phyloP scores from a whole-genome alignment of 2,113 vertebrate species.

The Himantopus leucocephalus region DNA sequence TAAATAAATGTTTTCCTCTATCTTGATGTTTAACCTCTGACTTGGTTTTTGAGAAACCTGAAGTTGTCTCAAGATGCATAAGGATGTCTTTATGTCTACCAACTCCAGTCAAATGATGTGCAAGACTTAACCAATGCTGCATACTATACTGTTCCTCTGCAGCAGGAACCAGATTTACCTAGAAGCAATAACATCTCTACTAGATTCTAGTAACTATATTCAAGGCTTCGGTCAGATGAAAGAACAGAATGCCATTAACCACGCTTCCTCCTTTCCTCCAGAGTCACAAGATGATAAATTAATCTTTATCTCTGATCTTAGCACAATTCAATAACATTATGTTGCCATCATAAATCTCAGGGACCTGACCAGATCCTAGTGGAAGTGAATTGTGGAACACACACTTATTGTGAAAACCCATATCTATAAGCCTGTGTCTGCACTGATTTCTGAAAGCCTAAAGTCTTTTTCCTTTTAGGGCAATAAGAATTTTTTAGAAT shows the following conservation, averaged over 20 bases:
- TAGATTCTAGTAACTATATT: not conserved
- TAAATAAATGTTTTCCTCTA: not conserved
- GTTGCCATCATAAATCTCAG: not conserved
- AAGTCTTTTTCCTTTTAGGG: not conserved
- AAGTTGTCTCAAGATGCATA: not conserved
- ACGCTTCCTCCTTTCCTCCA: not conserved
- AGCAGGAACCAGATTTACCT: not conserved
- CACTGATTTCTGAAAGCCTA: not conserved
- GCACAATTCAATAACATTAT: not conserved
- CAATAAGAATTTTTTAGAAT: not conserved
- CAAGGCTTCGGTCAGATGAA: not conserved
- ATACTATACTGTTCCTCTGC: not conserved
- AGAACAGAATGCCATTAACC: not conserved
- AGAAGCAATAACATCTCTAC: not conserved
- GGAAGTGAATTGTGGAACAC: not conserved
- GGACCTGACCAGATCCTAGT: not conserved
- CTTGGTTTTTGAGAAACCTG: not conserved
- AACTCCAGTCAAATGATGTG: fast-evolving
- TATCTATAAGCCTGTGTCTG: not conserved
- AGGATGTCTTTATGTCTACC: not conserved
- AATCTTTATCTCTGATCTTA: not conserved
- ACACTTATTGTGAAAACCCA: not conserved
- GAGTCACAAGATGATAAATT: not conserved
- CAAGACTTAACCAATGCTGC: not conserved
- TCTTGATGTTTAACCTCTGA: not conserved